Evolutionary conservation across 2,797 vertebrate genomes (phyloP).

Genomic region (Poeciliopsis paucimaculata): DNA sequence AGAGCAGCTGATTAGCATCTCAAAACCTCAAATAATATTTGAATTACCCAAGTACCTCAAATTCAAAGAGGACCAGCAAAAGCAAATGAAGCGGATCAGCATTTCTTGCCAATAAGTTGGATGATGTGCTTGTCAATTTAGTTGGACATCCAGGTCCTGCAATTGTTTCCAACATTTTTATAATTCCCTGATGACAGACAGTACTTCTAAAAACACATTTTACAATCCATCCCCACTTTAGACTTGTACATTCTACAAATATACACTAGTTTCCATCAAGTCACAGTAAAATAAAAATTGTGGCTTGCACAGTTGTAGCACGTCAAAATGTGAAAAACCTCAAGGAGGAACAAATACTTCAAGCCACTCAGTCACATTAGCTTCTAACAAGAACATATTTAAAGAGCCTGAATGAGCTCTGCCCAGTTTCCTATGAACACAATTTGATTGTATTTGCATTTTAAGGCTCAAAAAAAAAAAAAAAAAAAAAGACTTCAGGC

Average conservation of each 20-base stretch:
- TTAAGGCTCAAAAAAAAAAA: not conserved
- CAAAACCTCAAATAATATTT: not conserved
- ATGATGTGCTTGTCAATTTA: not conserved
- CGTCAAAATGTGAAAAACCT: not conserved
- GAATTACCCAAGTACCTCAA: not conserved
- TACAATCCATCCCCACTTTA: not conserved
- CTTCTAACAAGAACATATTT: not conserved
- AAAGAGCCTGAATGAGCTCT: not conserved
- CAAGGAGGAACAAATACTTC: not conserved
- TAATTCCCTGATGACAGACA: not conserved
- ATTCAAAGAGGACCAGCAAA: not conserved
- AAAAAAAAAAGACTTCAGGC: not conserved
- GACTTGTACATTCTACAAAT: not conserved
- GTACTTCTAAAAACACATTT: not conserved
- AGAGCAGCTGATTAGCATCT: not conserved
- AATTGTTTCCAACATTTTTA: not conserved
- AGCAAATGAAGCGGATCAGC: not conserved
- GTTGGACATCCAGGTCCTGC: not conserved
- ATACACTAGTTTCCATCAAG: not conserved
- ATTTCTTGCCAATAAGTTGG: not conserved
- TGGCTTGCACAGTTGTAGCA: not conserved
- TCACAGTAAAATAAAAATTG: not conserved
- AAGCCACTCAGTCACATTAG: not conserved
- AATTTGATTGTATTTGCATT: conserved; percentile 4
- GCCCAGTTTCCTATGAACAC: not conserved